phyloP scores from a whole-genome alignment of 2,888 invertebrate genomes.

The Andrena dorsata region DNA sequence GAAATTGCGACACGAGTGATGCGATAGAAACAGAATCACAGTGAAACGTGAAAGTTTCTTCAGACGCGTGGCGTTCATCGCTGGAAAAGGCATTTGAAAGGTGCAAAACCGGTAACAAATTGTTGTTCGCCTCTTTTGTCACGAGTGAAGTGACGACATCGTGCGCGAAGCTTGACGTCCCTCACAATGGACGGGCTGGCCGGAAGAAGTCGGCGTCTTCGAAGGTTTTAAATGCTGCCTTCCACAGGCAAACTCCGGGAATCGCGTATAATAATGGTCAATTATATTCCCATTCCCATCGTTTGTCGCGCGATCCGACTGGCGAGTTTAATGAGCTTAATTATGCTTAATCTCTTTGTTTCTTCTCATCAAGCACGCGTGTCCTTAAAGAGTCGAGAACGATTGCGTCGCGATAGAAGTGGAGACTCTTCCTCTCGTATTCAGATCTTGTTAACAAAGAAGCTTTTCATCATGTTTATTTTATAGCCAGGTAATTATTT shows the following conservation, averaged over 20 bases:
- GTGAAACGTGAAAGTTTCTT: conserved; percentile 42
- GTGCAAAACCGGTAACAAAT: conserved; percentile 58
- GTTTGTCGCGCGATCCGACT: conserved; percentile 33
- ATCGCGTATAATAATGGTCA: conserved; percentile 54
- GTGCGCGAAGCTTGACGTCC: conserved; percentile 38
- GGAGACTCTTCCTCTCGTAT: not conserved
- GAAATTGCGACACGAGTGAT: not conserved
- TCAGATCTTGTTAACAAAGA: too few relatives aligned
- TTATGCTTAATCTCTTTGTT: conserved; percentile 51
- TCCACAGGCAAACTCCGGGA: not conserved
- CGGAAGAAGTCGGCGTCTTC: conserved; percentile 55
- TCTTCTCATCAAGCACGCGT: not conserved
- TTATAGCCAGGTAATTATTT: not conserved
- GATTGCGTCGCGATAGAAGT: not conserved
- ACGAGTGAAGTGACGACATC: conserved; percentile 48
- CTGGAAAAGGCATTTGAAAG: conserved; percentile 36
- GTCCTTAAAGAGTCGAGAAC: not conserved
- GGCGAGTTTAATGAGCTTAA: conserved; percentile 72
- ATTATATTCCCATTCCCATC: conserved; percentile 68
- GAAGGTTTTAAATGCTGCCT: conserved; percentile 21
- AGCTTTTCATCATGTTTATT: not conserved
- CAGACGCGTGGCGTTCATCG: not conserved
- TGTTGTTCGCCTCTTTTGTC: conserved; percentile 54
- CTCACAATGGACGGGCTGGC: conserved; percentile 32
- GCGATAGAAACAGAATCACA: conserved; percentile 4